Conservation (phyloP, 2,113 vertebrate genomes). For the Cebus imitator region DNA sequence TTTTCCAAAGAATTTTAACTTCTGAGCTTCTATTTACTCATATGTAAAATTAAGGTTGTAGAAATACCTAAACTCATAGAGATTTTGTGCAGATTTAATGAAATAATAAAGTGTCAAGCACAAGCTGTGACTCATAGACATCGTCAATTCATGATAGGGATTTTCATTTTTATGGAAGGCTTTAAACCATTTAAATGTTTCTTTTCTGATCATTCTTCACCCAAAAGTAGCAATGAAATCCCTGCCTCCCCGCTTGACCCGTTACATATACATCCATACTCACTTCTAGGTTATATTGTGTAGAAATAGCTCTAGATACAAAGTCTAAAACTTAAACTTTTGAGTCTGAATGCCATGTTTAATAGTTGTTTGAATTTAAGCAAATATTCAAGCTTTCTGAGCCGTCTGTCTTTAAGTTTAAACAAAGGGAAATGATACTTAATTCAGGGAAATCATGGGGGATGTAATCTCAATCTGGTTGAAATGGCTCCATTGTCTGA, state of each 20-base stretch:
- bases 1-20: not conserved
- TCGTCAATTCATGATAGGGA: not conserved
- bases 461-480: not conserved
- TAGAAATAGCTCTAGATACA: not conserved
- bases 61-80: not conserved
- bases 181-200: not conserved
- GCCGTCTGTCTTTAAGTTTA: not conserved
- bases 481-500: too few species aligned
- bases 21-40: not conserved
- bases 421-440: not conserved
- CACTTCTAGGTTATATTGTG: not conserved
- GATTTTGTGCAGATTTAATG: not conserved
- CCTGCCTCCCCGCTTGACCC: accelerated
- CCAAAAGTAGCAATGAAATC: not conserved
- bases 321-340: not conserved
- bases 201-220: not conserved
- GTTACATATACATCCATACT: not conserved
- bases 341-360: not conserved
- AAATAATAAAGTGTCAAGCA: not conserved
- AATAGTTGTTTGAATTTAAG: not conserved
- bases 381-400: not conserved
- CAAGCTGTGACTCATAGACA: not conserved
- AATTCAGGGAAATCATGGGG: not conserved
- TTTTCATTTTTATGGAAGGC: not conserved
- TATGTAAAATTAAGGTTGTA: not conserved